These are phyloP conservation scores for Bradynema listronoti DNA, from an alignment of 1,140 invertebrate species.

Conservation along the genomic window DNA sequence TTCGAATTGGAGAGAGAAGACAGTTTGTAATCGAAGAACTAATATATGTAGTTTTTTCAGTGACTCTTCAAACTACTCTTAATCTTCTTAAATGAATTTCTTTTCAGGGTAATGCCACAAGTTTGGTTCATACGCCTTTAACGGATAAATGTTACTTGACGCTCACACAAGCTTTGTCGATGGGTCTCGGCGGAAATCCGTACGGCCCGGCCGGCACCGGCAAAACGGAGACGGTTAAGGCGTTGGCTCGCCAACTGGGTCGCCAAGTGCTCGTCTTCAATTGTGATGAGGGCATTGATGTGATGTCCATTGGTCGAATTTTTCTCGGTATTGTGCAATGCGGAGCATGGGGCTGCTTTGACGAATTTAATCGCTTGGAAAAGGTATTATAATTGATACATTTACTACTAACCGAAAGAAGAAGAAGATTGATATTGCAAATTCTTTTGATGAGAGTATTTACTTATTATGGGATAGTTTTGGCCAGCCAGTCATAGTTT, in stretches of 20 bases:
- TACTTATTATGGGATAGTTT: neutral
- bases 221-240: constrained; percentile 98
- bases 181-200: constrained; percentile 93
- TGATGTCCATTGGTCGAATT: constrained; percentile 75
- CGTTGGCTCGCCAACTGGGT: constrained; percentile 86
- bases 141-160: constrained; percentile 97
- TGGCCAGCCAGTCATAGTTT: neutral
- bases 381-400: constrained; percentile 64
- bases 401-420: neutral
- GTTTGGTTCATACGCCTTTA: constrained; percentile 92
- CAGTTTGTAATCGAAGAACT: no score
- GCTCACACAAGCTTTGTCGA: constrained; percentile 93
- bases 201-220: constrained; percentile 95
- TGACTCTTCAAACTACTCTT: no score
- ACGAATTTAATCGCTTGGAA: constrained; percentile 97
- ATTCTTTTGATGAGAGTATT: neutral
- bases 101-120: constrained; percentile 61
- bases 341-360: constrained; percentile 98
- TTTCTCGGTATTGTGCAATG: constrained; percentile 92
- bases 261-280: constrained; percentile 98
- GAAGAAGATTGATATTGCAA: neutral
- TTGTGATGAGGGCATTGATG: constrained; percentile 74
- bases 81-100: neutral
- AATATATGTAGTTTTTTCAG: no score
- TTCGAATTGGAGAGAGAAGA: no score